Percentiles rank a stretch among this genome's conserved stretches.
phyloP scores from a whole-genome alignment of 2,797 vertebrate species.

The Bucorvus abyssinicus region DNA sequence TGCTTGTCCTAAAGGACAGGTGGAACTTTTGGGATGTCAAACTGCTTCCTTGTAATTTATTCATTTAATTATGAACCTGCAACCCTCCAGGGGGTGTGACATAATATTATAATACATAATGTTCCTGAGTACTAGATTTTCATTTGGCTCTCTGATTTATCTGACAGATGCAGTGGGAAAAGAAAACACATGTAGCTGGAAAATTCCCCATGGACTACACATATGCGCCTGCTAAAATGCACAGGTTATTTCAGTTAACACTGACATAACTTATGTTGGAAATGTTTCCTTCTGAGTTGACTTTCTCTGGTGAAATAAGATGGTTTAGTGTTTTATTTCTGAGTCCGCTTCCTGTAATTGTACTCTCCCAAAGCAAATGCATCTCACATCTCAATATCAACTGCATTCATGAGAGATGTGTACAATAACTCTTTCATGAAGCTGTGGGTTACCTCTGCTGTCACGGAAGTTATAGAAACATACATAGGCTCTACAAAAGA shows the following conservation, averaged over 20 bases:
- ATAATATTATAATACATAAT: constrained; percentile 17
- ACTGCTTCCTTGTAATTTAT: constrained; percentile 50
- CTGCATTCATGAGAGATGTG: neutral
- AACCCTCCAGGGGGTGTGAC: constrained; percentile 15
- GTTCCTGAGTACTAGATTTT: constrained; percentile 20
- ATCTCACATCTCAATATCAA: neutral
- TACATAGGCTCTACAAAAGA: neutral
- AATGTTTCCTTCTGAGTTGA: neutral
- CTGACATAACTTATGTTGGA: neutral
- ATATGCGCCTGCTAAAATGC: neutral
- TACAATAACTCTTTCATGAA: neutral
- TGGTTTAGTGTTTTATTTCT: neutral
- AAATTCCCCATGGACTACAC: neutral
- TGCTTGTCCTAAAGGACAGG: constrained; percentile 28
- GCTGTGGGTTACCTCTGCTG: neutral
- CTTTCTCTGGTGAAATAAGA: neutral
- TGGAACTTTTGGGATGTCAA: constrained; percentile 11
- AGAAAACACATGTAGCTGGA: neutral
- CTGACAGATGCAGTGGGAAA: neutral
- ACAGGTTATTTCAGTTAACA: constrained; percentile 34
- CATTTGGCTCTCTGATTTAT: constrained; percentile 15
- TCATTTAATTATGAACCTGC: constrained; percentile 50
- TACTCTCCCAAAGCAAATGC: neutral
- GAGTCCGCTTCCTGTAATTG: neutral
- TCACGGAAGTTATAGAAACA: neutral